Evolutionary conservation across 2,888 invertebrate genomes (phyloP), one percentile per base, ranked within the genome.

Genomic region (Charanyca ferruginea): DNA sequence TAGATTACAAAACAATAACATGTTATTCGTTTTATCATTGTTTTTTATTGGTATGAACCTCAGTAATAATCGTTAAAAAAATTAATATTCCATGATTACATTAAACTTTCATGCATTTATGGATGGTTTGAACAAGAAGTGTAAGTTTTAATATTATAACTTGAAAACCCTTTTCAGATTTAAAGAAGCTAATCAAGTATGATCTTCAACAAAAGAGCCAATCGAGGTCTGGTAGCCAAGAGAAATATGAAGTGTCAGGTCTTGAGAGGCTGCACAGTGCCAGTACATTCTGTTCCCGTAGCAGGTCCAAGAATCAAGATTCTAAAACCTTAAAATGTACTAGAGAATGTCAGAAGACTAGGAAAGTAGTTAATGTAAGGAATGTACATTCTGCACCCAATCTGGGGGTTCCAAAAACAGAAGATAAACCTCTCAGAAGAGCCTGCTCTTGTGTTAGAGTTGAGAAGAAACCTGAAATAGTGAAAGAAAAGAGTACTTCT

Each of bases 171-270:
- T 23, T 86, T 94, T 54, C 88, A 97, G 97, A 97, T 92, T 91
- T 97, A 57, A 97, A 97, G 86, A 96, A 96, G 78, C 88, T 97
- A 8, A 96, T 97, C 35, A 97, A 97, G 85, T 96, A 97, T 86
- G 97, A 97, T 69, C 86, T 94, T 13, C 91, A 96, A 79, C 88
- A 90, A 70, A 89, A 91, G 73, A 89, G 71, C 3, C 68, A 48
- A 22, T 64, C 73, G 5, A 73, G 47, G 13, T 38, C 58, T 13
- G 71, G 73, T 84, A 80, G 83, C 85, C 78, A 88, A 79, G 83
- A 83, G 6, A 81, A 78, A 49, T 66, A 66, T 47, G 87, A 89
- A 42, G 32, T 74, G 6, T 81, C 82, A 59, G 94, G 95, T 2
- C 90, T 91, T 11, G 95, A 95, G 73, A 89, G 96, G 73, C 81